A percentile compares a stretch with the other conserved stretches of the same genome.
Evolutionary conservation across 2,113 vertebrate genomes (phyloP).

Genomic region (Microtus pennsylvanicus): DNA sequence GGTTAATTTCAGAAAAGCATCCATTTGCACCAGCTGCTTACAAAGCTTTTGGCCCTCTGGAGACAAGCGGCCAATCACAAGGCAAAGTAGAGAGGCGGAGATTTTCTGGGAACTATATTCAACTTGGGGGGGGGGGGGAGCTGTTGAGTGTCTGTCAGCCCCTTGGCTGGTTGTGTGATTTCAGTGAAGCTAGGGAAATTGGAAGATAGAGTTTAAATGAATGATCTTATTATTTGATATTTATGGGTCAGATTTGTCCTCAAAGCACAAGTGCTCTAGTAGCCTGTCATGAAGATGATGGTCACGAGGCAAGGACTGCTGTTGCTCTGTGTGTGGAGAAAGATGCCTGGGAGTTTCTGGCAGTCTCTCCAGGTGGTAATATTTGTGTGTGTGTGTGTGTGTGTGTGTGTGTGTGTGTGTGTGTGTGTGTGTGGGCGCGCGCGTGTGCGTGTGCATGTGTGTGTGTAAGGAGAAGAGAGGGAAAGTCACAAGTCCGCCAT

Average conservation of each 20-base stretch:
- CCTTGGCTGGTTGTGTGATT: constrained; percentile 48
- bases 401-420: neutral
- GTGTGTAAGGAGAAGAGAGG: neutral
- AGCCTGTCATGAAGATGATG: neutral
- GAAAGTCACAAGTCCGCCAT: neutral
- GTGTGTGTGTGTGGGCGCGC: too few species aligned
- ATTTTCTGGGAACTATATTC: constrained; percentile 66
- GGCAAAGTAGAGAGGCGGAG: constrained; percentile 32
- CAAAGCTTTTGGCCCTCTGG: constrained; percentile 66
- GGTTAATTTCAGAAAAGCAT: constrained; percentile 80
- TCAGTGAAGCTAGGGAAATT: constrained; percentile 40
- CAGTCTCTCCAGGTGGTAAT: constrained; percentile 4
- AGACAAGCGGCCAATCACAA: constrained; percentile 69
- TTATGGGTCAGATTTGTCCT: constrained; percentile 26
- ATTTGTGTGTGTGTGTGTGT: neutral
- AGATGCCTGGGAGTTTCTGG: neutral
- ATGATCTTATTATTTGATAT: constrained; percentile 48
- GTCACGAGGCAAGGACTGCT: constrained; percentile 1
- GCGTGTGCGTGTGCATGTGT: neutral
- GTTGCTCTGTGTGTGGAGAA: neutral
- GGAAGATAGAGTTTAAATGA: constrained; percentile 23
- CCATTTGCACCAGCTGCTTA: constrained; percentile 81
- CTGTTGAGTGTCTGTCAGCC: too few species aligned
- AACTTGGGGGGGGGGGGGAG: neutral
- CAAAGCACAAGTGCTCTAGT: constrained; percentile 2